A percentile compares a stretch with the other conserved stretches of the same genome.
Evolutionary conservation across 2,888 invertebrate genomes (phyloP).

Genomic region (Drosophila pegasa): DNA sequence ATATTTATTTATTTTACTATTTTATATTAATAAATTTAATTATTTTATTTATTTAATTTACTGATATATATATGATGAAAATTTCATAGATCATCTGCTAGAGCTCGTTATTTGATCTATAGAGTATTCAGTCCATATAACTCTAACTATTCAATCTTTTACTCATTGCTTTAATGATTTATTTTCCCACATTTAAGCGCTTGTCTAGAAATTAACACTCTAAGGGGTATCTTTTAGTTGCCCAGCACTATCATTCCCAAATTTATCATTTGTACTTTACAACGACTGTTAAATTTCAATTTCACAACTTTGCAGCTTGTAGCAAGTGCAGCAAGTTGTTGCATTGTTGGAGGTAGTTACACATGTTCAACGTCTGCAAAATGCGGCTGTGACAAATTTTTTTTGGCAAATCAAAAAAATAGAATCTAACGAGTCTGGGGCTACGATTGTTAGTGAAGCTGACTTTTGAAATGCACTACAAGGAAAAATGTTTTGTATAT

Average conservation of each 20-base stretch:
- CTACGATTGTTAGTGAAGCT: not conserved
- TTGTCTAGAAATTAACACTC: not conserved
- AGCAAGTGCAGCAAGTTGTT: conserved; percentile 72
- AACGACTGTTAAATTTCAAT: conserved; percentile 69
- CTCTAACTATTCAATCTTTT: no score
- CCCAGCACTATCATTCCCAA: not conserved
- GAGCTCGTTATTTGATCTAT: no score
- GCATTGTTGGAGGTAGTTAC: conserved; percentile 66
- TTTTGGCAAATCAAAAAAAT: conserved; percentile 32
- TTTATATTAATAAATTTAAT: no score
- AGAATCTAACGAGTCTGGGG: conserved; percentile 16
- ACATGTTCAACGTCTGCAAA: conserved; percentile 50
- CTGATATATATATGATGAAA: no score
- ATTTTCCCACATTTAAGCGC: not conserved
- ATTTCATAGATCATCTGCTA: no score
- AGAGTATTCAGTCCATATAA: no score
- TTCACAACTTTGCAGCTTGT: conserved; percentile 73
- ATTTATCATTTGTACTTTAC: conserved; percentile 22
- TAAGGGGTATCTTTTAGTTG: conserved; percentile 8
- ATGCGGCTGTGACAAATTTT: conserved; percentile 56
- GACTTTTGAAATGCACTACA: conserved; percentile 21
- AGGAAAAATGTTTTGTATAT: not conserved
- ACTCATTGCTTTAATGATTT: no score
- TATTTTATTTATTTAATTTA: no score
- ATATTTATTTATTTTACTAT: no score